Evolutionary conservation across 2,888 invertebrate genomes (phyloP).

Genomic region (Creontiades dilutus): DNA sequence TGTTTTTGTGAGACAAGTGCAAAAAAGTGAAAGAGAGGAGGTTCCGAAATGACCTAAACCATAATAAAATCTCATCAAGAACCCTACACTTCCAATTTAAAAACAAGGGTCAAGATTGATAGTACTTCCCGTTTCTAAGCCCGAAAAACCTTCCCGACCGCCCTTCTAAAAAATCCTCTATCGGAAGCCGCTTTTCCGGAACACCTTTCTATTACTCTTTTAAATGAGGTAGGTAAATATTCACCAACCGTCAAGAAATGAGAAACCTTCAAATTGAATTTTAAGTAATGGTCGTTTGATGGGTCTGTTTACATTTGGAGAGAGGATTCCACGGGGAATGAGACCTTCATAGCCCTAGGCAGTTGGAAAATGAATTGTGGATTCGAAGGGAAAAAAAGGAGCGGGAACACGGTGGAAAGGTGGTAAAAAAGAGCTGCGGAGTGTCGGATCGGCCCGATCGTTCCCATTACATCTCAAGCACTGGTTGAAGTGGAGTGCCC

Average conservation of each 20-base stretch:
- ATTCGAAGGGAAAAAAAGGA: constrained; percentile 16
- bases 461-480: constrained; percentile 46
- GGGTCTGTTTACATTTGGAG: constrained; percentile 60
- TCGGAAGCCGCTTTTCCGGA: not conserved
- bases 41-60: not conserved
- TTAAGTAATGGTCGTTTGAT: constrained; percentile 70
- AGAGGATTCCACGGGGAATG: constrained; percentile 16
- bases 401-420: constrained; percentile 25
- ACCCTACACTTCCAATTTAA: constrained; percentile 35
- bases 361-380: not conserved
- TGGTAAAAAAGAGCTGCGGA: constrained; percentile 41
- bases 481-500: constrained; percentile 37
- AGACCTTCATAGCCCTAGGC: constrained; percentile 3
- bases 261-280: constrained; percentile 65
- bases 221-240: constrained; percentile 52
- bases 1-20: too few relatives aligned
- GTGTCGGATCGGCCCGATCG: constrained; percentile 32
- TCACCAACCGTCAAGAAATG: constrained; percentile 56
- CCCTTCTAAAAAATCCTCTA: not conserved
- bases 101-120: constrained; percentile 1
- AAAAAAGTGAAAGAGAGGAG: not conserved
- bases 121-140: not conserved
- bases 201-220: constrained; percentile 44
- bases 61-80: constrained; percentile 18
- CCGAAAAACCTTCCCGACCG: not conserved